Conservation (phyloP, 2,888 invertebrate species). For the Bursaphelenchus okinawaensis region DNA sequence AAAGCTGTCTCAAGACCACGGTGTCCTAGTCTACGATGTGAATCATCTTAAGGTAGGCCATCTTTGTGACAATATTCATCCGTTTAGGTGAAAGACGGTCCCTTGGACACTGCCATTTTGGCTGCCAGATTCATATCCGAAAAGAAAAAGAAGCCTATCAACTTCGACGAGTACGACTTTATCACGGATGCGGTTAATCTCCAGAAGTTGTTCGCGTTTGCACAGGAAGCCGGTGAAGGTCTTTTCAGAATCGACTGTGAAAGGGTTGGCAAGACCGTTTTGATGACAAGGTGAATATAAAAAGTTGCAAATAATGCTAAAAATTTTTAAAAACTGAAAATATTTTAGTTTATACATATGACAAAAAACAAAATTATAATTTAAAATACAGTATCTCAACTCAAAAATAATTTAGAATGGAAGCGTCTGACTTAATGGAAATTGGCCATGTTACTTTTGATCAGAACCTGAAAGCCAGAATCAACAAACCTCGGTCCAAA, state of each 20-base stretch:
- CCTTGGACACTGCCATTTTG: constrained; percentile 52
- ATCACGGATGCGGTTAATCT: constrained; percentile 58
- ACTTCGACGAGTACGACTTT: constrained; percentile 56
- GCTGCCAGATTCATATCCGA: constrained; percentile 45
- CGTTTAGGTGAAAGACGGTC: constrained; percentile 39
- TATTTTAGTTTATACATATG: too few relatives aligned
- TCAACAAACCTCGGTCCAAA: constrained; percentile 49
- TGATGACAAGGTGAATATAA: constrained; percentile 41
- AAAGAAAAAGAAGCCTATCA: constrained; percentile 51
- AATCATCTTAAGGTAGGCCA: constrained; percentile 29
- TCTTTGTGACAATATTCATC: not conserved
- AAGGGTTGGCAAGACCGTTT: constrained; percentile 55
- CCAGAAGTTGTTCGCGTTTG: constrained; percentile 57
- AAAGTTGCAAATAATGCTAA: not conserved
- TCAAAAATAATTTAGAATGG: constrained; percentile 37
- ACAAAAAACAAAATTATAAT: too few relatives aligned
- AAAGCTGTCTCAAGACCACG: constrained; percentile 49
- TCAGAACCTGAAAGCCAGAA: constrained; percentile 45
- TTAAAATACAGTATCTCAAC: not conserved
- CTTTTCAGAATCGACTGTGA: constrained; percentile 58
- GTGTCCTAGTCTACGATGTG: constrained; percentile 56
- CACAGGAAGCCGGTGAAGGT: constrained; percentile 56
- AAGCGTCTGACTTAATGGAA: constrained; percentile 54
- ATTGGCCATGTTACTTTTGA: constrained; percentile 29
- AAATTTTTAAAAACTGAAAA: too few relatives aligned